Evolutionary conservation across 1,140 invertebrate genomes (phyloP).

Genomic region (Brachionus paranguensis): DNA sequence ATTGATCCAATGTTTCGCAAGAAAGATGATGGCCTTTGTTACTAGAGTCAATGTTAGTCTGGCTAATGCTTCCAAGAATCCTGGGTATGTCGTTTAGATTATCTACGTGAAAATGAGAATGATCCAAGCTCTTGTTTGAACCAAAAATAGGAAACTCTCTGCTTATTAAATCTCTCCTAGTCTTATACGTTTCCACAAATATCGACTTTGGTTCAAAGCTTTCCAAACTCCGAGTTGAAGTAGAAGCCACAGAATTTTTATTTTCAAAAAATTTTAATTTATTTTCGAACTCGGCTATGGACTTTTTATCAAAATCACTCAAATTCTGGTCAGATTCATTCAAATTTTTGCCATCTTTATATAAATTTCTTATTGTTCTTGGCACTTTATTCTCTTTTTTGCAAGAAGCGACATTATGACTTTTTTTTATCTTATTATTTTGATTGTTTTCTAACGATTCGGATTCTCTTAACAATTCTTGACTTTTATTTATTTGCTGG

Average conservation of each 20-base stretch:
- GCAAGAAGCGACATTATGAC: not conserved
- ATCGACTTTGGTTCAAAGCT: not conserved
- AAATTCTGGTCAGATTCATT: not conserved
- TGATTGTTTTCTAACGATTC: not conserved
- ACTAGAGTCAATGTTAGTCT: not conserved
- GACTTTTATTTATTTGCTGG: not conserved
- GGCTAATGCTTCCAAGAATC: not conserved
- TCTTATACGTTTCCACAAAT: not conserved
- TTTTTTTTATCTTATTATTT: not conserved
- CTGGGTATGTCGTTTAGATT: not conserved
- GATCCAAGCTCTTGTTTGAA: not conserved
- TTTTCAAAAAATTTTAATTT: constrained; percentile 3
- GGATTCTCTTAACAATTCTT: not conserved
- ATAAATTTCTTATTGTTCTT: not conserved
- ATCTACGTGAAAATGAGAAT: not conserved
- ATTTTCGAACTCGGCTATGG: not conserved
- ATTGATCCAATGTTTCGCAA: not conserved
- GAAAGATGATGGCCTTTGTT: not conserved
- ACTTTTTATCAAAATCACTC: not conserved
- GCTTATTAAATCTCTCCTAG: not conserved
- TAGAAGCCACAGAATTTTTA: not conserved
- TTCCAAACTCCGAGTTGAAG: not conserved
- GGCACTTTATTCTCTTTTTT: not conserved
- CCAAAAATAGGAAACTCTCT: not conserved
- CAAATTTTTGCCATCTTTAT: not conserved